A percentile compares a stretch with the other conserved stretches of the same genome.
Conservation (phyloP, 2,888 invertebrate genomes). For the Crossocerus cetratus region DNA sequence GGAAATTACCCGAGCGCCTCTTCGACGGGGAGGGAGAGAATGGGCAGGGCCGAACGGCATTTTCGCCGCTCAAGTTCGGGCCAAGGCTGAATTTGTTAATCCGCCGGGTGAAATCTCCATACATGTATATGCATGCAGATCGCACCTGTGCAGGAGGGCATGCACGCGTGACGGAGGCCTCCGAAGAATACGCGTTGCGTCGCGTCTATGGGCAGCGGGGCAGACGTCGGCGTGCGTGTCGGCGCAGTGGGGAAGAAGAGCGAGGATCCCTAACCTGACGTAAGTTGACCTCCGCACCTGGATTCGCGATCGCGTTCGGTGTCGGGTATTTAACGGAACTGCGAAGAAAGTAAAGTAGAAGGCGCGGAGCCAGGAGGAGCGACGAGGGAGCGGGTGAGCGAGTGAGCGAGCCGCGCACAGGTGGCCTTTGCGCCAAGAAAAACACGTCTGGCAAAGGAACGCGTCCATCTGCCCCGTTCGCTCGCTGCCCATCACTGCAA, state of each 20-base stretch:
- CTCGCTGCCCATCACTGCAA: constrained; percentile 13
- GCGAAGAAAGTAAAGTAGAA: constrained; percentile 72
- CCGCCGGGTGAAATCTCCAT: too few relatives aligned
- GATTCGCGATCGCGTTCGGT: constrained; percentile 68
- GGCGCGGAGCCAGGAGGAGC: constrained; percentile 35
- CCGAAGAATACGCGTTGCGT: too few relatives aligned
- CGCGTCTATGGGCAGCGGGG: too few relatives aligned
- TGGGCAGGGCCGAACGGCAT: too few relatives aligned
- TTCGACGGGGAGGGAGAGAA: too few relatives aligned
- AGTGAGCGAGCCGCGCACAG: constrained; percentile 31
- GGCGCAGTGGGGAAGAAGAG: constrained; percentile 36
- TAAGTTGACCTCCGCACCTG: constrained; percentile 73
- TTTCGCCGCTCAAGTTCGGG: too few relatives aligned
- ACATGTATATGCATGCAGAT: background rate
- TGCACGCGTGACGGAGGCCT: constrained; percentile 46
- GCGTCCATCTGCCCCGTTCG: constrained; percentile 22
- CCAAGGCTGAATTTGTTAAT: background rate
- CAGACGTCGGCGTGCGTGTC: background rate
- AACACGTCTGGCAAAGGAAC: constrained; percentile 31
- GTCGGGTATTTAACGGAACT: constrained; percentile 71
- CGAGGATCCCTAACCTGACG: constrained; percentile 71
- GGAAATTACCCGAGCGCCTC: background rate
- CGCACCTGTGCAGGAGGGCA: constrained; percentile 23
- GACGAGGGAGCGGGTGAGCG: constrained; percentile 14
- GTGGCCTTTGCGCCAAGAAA: constrained; percentile 48